A percentile compares a stretch with the other conserved stretches of the same genome.
These are phyloP conservation scores for Papilio xuthus DNA, from an alignment of 1,140 invertebrate genomes.

Conservation along the genomic window DNA sequence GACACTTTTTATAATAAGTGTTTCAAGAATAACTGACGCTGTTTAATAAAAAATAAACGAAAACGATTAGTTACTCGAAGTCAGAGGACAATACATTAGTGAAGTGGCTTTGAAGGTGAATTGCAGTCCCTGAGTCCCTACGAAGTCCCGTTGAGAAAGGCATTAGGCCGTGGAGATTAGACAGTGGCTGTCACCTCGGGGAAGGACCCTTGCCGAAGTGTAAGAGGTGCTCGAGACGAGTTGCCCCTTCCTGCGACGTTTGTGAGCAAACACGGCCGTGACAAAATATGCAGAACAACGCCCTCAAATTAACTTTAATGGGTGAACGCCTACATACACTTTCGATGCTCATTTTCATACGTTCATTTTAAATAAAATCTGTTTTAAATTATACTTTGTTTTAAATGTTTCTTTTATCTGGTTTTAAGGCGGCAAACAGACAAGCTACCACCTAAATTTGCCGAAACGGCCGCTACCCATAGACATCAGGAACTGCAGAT, in stretches of 20 bases:
- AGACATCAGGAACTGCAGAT: too few relatives aligned
- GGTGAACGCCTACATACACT: slow-evolving; percentile 45
- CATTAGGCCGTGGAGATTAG: slow-evolving; percentile 68
- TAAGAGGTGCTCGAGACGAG: slow-evolving; percentile 71
- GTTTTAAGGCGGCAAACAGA: too few relatives aligned
- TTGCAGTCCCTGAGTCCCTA: slow-evolving; percentile 46
- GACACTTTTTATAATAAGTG: too few relatives aligned
- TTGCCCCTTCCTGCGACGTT: slow-evolving; percentile 60
- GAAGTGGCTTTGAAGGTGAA: slow-evolving; percentile 47
- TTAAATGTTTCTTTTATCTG: too few relatives aligned
- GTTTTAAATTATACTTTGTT: slow-evolving; percentile 51
- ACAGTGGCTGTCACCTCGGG: slow-evolving; percentile 71
- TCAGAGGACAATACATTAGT: slow-evolving; percentile 36
- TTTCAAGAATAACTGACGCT: too few relatives aligned
- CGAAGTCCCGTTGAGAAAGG: slow-evolving; percentile 54
- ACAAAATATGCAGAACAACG: slow-evolving; percentile 70
- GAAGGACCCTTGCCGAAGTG: slow-evolving; percentile 59
- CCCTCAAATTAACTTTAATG: slow-evolving; percentile 65
- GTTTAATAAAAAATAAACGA: neutral
- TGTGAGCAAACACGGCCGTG: slow-evolving; percentile 68
- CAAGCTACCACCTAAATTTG: too few relatives aligned
- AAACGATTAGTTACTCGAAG: slow-evolving; percentile 1
- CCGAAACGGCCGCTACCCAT: too few relatives aligned
- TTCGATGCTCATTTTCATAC: slow-evolving; percentile 16
- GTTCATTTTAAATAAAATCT: slow-evolving; percentile 32